Evolutionary conservation across 1,140 invertebrate species (phyloP).

Genomic region (Procambarus clarkii): DNA sequence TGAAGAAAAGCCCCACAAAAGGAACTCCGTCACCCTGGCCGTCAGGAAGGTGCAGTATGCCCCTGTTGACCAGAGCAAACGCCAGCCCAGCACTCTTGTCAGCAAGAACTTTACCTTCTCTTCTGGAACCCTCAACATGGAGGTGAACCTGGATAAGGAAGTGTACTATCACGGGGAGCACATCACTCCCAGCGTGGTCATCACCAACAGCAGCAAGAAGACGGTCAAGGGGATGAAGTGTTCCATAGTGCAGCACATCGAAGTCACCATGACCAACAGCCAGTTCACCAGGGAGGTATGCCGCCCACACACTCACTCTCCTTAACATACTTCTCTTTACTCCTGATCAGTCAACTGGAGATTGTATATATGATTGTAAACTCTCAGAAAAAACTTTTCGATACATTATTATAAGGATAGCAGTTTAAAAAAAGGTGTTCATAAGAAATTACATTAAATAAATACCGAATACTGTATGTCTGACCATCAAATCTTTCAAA

Average conservation of each 20-base stretch:
- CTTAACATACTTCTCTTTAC: too few species aligned
- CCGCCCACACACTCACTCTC: neutral
- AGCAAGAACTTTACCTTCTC: constrained; percentile 93
- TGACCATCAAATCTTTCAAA: too few species aligned
- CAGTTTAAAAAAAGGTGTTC: too few species aligned
- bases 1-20: constrained; percentile 91
- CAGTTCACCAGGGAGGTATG: constrained; percentile 90
- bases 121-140: constrained; percentile 87
- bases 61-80: constrained; percentile 81
- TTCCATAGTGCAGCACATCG: constrained; percentile 91
- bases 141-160: constrained; percentile 96
- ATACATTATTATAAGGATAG: too few species aligned
- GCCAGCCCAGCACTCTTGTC: constrained; percentile 90
- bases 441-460: too few species aligned
- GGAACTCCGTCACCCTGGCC: constrained; percentile 83
- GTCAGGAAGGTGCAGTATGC: constrained; percentile 83
- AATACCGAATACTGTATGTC: too few species aligned
- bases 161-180: constrained; percentile 97
- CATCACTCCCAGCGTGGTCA: constrained; percentile 87
- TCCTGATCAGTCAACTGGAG: too few species aligned
- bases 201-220: constrained; percentile 92
- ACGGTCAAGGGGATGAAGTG: constrained; percentile 89
- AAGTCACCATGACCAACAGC: constrained; percentile 93
- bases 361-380: too few species aligned
- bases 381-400: too few species aligned